phyloP scores from a whole-genome alignment of 2,113 vertebrate genomes.

The Labrus mixtus region DNA sequence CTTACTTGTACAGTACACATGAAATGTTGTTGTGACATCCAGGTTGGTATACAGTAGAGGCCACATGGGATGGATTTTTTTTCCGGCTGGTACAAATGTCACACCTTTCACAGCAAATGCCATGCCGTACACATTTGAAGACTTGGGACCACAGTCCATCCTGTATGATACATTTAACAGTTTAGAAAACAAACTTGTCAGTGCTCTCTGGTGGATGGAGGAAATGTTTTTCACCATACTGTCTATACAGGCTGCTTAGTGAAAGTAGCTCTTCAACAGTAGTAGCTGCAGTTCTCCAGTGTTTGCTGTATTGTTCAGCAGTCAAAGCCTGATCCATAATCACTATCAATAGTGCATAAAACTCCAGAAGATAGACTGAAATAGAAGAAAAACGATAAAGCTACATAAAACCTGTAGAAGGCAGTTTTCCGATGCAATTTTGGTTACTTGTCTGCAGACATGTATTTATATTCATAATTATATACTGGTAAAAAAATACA shows the following conservation, averaged over 20 bases:
- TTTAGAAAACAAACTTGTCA: neutral
- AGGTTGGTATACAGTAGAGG: neutral
- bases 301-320: no score
- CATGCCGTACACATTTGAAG: neutral
- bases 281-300: no score
- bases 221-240: neutral
- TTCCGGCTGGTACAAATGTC: neutral
- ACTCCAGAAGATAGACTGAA: no score
- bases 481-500: no score
- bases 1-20: neutral
- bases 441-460: neutral
- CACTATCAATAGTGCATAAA: neutral
- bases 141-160: neutral
- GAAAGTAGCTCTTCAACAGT: no score
- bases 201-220: constrained; percentile 7
- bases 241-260: no score
- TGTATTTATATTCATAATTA: no score
- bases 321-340: neutral
- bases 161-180: neutral
- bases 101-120: neutral
- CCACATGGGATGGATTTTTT: neutral
- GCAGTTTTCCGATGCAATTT: neutral
- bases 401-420: no score
- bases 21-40: neutral
- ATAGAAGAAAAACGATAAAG: no score